phyloP scores from a whole-genome alignment of 2,888 invertebrate genomes.

The Hydraecia micacea region DNA sequence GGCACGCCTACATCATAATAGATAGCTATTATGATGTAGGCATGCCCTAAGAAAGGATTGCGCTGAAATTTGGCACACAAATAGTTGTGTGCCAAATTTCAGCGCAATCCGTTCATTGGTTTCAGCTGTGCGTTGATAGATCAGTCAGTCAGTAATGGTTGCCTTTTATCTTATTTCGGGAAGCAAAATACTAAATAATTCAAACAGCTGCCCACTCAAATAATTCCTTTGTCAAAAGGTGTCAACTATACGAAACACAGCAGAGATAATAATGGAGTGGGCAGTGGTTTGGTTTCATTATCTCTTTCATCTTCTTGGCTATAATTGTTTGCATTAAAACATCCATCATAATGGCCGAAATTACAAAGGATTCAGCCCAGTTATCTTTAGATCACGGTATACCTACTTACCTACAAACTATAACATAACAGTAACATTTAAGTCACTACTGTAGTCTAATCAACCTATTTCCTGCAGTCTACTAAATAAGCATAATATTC shows the following conservation, averaged over 20 bases:
- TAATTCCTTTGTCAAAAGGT: slow-evolving; percentile 6
- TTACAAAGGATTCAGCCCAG: not conserved
- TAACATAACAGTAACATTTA: not conserved
- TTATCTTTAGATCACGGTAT: not conserved
- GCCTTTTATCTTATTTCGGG: too few species aligned
- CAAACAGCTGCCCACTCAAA: not conserved
- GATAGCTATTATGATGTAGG: too few species aligned
- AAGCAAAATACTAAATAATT: not conserved
- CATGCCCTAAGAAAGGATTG: too few species aligned
- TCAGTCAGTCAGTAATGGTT: too few species aligned
- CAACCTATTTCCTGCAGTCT: not conserved
- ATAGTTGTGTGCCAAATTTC: too few species aligned
- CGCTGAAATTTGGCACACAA: too few species aligned
- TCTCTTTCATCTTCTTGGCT: not conserved
- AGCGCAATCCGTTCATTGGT: too few species aligned
- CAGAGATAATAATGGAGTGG: not conserved
- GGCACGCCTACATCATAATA: too few species aligned
- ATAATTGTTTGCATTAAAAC: not conserved
- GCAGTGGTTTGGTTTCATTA: slow-evolving; percentile 11
- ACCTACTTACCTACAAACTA: not conserved
- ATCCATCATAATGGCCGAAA: not conserved
- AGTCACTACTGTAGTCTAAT: slow-evolving; percentile 1
- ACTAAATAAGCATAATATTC: slow-evolving; percentile 4
- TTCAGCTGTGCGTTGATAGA: too few species aligned
- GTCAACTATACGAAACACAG: slow-evolving; percentile 1